phyloP scores from a whole-genome alignment of 2,113 vertebrate species.

The Mionectes macconnelli region DNA sequence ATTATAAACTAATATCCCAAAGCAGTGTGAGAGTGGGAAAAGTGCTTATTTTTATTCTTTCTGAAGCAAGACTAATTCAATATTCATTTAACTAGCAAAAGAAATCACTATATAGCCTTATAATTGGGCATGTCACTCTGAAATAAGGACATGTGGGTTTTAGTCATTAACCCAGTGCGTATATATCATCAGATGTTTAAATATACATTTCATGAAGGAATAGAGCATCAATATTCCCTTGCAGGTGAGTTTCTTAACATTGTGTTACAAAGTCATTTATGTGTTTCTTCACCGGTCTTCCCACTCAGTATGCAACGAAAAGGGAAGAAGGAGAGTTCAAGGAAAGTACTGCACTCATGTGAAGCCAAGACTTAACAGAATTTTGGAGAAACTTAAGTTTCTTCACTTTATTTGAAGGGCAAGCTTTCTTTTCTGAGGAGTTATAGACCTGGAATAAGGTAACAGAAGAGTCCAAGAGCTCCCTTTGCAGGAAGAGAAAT shows the following conservation, averaged over 20 bases:
- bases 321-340: background rate
- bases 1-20: background rate
- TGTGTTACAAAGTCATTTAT: background rate
- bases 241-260: background rate
- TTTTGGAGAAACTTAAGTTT: background rate
- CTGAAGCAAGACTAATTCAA: background rate
- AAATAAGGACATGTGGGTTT: background rate
- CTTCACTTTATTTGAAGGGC: background rate
- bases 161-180: background rate
- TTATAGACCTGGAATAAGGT: background rate
- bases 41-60: background rate
- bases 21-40: background rate
- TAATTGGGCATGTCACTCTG: background rate
- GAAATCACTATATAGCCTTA: background rate
- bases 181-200: background rate
- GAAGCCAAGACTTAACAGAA: background rate
- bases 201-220: background rate
- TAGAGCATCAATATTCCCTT: background rate
- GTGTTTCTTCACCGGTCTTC: background rate
- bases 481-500: background rate
- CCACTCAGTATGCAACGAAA: background rate
- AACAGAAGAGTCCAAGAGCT: background rate
- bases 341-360: accelerated
- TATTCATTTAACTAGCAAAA: background rate
- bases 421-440: background rate